Evolutionary conservation across 1,140 invertebrate species (phyloP), one percentile per base, ranked within the genome.

Genomic region (Aphidius ervi): DNA sequence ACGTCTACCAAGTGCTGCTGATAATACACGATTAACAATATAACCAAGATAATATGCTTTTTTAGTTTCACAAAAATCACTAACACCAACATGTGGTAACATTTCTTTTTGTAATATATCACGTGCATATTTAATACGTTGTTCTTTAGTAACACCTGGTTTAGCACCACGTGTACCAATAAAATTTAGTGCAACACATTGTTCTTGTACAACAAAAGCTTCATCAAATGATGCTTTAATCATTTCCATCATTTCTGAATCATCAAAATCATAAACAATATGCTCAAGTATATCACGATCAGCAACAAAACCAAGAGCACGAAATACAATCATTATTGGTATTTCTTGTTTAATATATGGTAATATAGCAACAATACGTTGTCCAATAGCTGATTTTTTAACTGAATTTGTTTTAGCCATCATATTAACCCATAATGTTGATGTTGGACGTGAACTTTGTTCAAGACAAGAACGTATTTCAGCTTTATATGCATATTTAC

Each of bases 241-340:
- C 95, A 99, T 98, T 85, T 99, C 97, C 95, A 99, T 98, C 95
- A 99, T 98, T 84, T 99, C 97, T 39, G 94, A 95, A 81, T 99
- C 97, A 78, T 98, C 93, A 82, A 98, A 98, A 70, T 99, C 97
- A 77, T 99, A 99, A 70, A 99, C 98, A 58, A 99, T 98, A 71
- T 99, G 97, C 74, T 99, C 97, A 7, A 99, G 80, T 70, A 99
- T 99, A 81, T 99, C 97, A 71, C 97, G 84, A 80, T 99, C 97
- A 31, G 97, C 96, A 46, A 99, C 97, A 82, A 99, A 99, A 20
- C 97, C 97, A 23, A 98, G 80, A 37, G 96, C 96, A 72, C 91
- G 82, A 73, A 99, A 99, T 0, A 99, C 96, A 77, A 99, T 98
- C 89, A 99, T 99, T 53, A 99, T 96, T 5, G 97, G 97, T 68